Evolutionary conservation across 1,140 invertebrate species (phyloP).

Genomic region (Leptonema lineaticorne): DNA sequence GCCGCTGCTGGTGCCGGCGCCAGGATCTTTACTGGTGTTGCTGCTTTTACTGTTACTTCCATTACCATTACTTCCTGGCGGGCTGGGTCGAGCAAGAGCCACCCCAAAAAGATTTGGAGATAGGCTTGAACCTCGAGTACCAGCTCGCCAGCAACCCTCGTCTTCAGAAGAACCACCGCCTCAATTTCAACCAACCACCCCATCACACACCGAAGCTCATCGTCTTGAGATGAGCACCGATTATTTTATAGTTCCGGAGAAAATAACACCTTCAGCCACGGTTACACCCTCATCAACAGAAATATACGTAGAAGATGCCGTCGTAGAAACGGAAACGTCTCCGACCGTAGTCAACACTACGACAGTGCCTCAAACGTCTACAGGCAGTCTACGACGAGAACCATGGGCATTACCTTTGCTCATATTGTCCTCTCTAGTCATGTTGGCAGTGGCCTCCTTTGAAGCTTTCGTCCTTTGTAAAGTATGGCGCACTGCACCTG

Average conservation of each 20-base stretch:
- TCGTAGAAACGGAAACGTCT: constrained; percentile 31
- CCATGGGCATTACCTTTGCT: constrained; percentile 86
- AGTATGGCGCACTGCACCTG: constrained; percentile 78
- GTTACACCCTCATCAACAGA: constrained; percentile 41
- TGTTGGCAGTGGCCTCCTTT: constrained; percentile 79
- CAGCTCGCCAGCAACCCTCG: constrained; percentile 43
- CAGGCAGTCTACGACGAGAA: constrained; percentile 64
- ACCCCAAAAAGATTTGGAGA: constrained; percentile 49
- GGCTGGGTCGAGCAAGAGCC: constrained; percentile 39
- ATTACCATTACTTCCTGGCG: not conserved
- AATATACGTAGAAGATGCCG: constrained; percentile 32
- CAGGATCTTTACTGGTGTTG: constrained; percentile 19
- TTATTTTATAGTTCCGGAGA: constrained; percentile 68
- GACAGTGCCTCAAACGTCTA: constrained; percentile 39
- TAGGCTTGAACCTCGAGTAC: constrained; percentile 52
- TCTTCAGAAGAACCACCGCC: constrained; percentile 43
- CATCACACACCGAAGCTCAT: constrained; percentile 57
- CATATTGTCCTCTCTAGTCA: constrained; percentile 73
- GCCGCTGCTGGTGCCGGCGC: constrained; percentile 16
- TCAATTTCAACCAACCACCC: constrained; percentile 45
- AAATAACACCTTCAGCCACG: constrained; percentile 43
- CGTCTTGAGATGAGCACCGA: constrained; percentile 74
- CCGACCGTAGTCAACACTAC: constrained; percentile 44
- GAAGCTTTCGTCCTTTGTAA: constrained; percentile 90
- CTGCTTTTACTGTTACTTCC: constrained; percentile 23